Percentiles rank a stretch among this genome's conserved stretches.
These are phyloP conservation scores for Diglossa cyanea DNA, from an alignment of 2,797 vertebrate species.

Conservation along the genomic window DNA sequence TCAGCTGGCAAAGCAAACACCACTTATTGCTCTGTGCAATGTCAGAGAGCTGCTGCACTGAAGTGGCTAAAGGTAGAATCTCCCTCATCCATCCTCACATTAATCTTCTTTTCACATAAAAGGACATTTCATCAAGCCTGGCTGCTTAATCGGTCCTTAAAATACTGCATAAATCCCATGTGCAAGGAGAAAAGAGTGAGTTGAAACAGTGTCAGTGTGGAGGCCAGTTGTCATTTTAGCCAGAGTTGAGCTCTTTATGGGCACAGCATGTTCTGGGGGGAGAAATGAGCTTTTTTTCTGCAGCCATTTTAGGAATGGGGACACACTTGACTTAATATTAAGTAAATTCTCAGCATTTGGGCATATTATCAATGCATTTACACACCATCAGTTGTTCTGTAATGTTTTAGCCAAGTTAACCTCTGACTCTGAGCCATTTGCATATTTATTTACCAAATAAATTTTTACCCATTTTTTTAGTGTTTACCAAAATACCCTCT, in stretches of 20 bases:
- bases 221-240: neutral
- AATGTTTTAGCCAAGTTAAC: neutral
- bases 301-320: neutral
- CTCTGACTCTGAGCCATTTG: neutral
- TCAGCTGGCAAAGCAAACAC: neutral
- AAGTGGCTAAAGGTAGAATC: neutral
- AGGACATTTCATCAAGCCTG: constrained; percentile 33
- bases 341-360: neutral
- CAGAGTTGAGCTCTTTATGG: neutral
- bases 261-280: fast-evolving
- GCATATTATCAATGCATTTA: neutral
- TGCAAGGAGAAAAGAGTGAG: neutral
- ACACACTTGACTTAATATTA: neutral
- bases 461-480: neutral
- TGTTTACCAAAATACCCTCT: neutral
- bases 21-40: neutral
- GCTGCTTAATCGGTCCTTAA: constrained; percentile 4
- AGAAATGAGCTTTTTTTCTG: neutral
- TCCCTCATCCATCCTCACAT: neutral
- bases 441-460: neutral
- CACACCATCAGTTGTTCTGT: neutral
- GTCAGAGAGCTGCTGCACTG: neutral
- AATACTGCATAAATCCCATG: neutral
- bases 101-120: constrained; percentile 59
- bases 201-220: neutral